These are phyloP conservation scores for Artibeus lituratus DNA, from an alignment of 2,797 vertebrate species.

Conservation along the genomic window DNA sequence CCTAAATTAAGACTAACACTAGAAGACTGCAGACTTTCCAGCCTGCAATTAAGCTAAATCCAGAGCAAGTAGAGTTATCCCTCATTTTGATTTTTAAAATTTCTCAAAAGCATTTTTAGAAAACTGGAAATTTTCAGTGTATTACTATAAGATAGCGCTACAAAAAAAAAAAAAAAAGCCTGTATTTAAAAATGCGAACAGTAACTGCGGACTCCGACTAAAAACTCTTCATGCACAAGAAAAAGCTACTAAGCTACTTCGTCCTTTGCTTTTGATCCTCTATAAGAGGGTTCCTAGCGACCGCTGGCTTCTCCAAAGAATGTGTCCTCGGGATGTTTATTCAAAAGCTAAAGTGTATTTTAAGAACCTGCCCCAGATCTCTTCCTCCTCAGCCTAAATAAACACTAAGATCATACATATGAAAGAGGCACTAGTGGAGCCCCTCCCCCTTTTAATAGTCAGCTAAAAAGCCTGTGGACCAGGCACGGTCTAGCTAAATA, in stretches of 20 bases:
- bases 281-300: not conserved
- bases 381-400: not conserved
- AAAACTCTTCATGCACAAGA: not conserved
- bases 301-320: not conserved
- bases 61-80: not conserved
- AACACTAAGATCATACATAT: not conserved
- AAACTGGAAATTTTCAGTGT: not conserved
- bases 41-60: conserved; percentile 5
- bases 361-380: not conserved
- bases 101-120: not conserved
- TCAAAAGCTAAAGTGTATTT: not conserved
- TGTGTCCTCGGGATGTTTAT: not conserved
- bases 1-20: conserved; percentile 29
- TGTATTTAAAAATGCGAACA: not conserved
- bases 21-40: not conserved
- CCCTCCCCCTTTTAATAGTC: not conserved
- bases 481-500: not conserved
- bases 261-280: not conserved
- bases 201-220: not conserved
- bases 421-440: not conserved
- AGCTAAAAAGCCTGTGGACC: conserved; percentile 55
- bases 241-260: not conserved
- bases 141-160: not conserved
- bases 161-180: not conserved
- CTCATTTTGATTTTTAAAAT: conserved; percentile 1